Evolutionary conservation across 2,888 invertebrate genomes (phyloP).

Genomic region (Mechanitis mazaeus): DNA sequence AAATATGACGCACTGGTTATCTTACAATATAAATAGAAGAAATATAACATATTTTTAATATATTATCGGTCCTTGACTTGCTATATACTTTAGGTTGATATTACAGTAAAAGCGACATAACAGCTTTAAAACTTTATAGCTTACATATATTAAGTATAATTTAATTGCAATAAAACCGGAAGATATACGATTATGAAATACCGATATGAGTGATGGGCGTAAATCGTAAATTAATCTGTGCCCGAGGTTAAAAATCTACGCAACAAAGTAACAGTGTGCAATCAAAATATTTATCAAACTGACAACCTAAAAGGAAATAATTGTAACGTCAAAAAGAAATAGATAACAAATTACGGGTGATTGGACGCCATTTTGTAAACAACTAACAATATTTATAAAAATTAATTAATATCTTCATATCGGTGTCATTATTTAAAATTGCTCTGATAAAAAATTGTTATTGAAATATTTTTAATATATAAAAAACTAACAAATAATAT

Average conservation of each 20-base stretch:
- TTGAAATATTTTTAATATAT: too few relatives aligned
- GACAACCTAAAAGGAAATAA: conserved; percentile 29
- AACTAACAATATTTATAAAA: conserved; percentile 56
- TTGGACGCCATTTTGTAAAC: conserved; percentile 45
- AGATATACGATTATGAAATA: too few relatives aligned
- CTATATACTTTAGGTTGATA: too few relatives aligned
- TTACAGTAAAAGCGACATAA: too few relatives aligned
- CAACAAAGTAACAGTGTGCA: conserved; percentile 31
- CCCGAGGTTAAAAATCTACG: conserved; percentile 16
- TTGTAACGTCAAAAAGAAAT: conserved; percentile 36
- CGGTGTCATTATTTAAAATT: not conserved
- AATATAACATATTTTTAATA: not conserved
- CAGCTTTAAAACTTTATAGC: too few relatives aligned
- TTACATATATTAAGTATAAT: too few relatives aligned
- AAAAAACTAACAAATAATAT: too few relatives aligned
- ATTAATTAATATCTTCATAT: conserved; percentile 43
- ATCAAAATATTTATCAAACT: conserved; percentile 25
- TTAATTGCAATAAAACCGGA: too few relatives aligned
- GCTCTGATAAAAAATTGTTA: not conserved
- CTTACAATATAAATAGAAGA: conserved; percentile 1
- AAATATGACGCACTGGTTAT: conserved; percentile 21
- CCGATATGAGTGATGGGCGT: conserved; percentile 21
- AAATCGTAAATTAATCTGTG: conserved; percentile 20
- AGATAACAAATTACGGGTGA: conserved; percentile 49
- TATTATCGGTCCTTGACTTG: too few relatives aligned